A percentile compares a stretch with the other conserved stretches of the same genome.
These are phyloP conservation scores for Merops nubicus DNA, from an alignment of 2,113 vertebrate genomes.

Conservation along the genomic window DNA sequence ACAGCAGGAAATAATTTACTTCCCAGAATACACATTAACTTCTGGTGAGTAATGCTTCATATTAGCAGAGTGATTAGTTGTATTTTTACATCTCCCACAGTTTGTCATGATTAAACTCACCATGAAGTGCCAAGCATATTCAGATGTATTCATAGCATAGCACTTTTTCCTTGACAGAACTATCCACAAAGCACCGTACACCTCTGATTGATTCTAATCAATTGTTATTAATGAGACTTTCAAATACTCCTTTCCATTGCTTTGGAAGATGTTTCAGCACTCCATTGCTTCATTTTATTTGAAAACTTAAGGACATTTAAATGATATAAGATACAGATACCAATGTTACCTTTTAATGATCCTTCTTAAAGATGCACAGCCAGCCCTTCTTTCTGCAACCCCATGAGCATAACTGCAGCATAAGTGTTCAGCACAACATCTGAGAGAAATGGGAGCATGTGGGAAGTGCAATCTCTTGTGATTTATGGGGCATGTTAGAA, in stretches of 20 bases:
- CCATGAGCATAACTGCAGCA: neutral
- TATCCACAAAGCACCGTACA: neutral
- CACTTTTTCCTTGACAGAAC: neutral
- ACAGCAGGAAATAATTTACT: neutral
- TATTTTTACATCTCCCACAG: neutral
- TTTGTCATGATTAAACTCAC: conserved; percentile 9
- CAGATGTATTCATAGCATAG: neutral
- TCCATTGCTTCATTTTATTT: neutral
- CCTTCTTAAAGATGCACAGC: neutral
- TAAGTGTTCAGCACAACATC: neutral
- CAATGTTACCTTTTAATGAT: neutral
- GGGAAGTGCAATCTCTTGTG: neutral
- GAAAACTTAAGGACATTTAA: neutral
- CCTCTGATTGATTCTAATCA: neutral
- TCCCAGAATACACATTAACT: neutral
- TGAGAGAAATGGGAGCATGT: fast-evolving
- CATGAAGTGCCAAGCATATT: neutral
- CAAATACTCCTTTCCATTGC: neutral
- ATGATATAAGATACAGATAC: neutral
- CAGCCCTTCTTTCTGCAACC: neutral
- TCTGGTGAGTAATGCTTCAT: conserved; percentile 7
- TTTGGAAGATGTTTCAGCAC: neutral
- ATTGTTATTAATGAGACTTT: neutral
- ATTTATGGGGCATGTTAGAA: neutral
- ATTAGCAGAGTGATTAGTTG: neutral